These are phyloP conservation scores for Papio anubis DNA, from an alignment of 2,113 vertebrate species.

Conservation along the genomic window DNA sequence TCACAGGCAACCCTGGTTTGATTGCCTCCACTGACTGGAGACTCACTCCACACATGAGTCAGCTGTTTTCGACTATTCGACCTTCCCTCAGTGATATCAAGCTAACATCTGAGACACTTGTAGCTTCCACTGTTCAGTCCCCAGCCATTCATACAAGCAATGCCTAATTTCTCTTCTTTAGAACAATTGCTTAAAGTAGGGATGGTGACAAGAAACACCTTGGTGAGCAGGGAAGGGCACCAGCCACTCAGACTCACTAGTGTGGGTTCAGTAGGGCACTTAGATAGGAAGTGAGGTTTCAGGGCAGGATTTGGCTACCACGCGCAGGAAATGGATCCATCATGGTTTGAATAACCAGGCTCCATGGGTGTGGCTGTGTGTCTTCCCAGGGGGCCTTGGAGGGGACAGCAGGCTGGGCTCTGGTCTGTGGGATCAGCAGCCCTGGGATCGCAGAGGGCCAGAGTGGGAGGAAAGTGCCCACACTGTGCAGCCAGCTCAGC, in stretches of 20 bases:
- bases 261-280: too few relatives aligned
- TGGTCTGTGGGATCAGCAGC: not conserved
- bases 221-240: not conserved
- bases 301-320: not conserved
- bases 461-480: not conserved
- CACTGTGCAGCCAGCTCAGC: not conserved
- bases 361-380: not conserved
- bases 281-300: not conserved
- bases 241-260: not conserved
- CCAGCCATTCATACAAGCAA: not conserved
- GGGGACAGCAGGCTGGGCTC: not conserved
- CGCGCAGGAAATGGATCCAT: not conserved
- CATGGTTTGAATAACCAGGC: not conserved
- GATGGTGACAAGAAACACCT: not conserved
- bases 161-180: not conserved
- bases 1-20: not conserved
- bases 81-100: not conserved
- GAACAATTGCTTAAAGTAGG: not conserved
- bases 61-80: not conserved
- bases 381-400: too few relatives aligned
- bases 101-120: not conserved
- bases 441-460: not conserved
- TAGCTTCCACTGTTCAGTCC: not conserved
- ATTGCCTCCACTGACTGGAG: not conserved
- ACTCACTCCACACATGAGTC: not conserved